Evolutionary conservation across 2,797 vertebrate genomes (phyloP), one percentile per base, ranked within the genome.

Genomic region (Mormyrops attenuatus): DNA sequence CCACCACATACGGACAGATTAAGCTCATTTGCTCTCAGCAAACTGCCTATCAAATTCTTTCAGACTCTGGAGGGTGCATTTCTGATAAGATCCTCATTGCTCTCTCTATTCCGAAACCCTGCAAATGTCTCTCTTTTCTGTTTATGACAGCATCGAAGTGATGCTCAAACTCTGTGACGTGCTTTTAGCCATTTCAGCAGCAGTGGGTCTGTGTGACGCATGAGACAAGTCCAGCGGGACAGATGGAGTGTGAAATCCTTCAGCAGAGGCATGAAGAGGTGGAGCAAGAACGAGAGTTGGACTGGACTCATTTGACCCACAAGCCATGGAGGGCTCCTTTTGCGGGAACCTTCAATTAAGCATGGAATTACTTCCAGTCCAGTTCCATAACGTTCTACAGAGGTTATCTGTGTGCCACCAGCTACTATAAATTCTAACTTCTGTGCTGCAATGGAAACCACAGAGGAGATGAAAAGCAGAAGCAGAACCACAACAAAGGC

Each of bases 361-460:
- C 55, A n/a, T 55, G 41, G 85, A 84, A 88, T 91, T 89, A 90
- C 85, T 90, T 88, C 89, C 69, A 85, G 66, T 80, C 84, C 89
- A 87, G 8, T 84, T 89, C 77, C 57, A 11, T 44, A 9, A 73
- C 13, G 49, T 85, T 55, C 44, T 44, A 15, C 34, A 22, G 85
- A 63, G 84, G 50, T 88, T 82, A 52, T 84, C 69, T 53, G 8
- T 88, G 63, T 30, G 60, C n/a, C 63, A 50, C 60, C 85, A 9
- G 26, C 49, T 82, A 41, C 88, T 55, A 9, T 38, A 13, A 88
- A 82, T 38, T 90, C 87, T 77, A 55, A 20, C 47, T 60, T 84
- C 52, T 84, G 52, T 22, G 41, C 66, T 7, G 1, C 52, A 26
- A 52, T 89, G 89, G 90, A 89, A 88, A 44, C 87, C 20, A 30